A percentile compares a stretch with the other conserved stretches of the same genome.
These are phyloP conservation scores for Columba guinea DNA, from an alignment of 2,797 vertebrate genomes.

Conservation along the genomic window DNA sequence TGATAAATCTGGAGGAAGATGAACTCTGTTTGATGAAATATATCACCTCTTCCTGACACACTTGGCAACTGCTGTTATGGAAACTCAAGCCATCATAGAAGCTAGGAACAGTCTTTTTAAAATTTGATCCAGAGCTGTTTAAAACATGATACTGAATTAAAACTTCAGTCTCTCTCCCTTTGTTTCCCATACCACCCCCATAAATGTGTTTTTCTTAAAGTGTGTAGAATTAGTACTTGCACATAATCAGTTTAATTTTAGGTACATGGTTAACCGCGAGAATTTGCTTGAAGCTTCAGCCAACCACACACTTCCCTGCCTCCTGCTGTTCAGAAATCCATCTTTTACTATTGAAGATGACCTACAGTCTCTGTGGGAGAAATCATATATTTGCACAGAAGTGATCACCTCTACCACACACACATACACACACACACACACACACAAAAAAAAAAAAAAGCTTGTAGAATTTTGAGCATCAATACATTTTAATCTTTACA, in stretches of 20 bases:
- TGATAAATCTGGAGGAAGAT: background rate
- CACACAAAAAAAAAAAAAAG: background rate
- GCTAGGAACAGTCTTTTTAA: background rate
- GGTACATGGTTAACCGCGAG: background rate
- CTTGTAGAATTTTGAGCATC: background rate
- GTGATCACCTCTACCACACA: background rate
- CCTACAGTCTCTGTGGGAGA: background rate
- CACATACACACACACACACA: no score
- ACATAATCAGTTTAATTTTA: background rate
- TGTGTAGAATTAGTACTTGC: background rate
- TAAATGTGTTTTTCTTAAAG: background rate
- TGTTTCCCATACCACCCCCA: background rate
- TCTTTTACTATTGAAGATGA: background rate
- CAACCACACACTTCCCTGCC: background rate
- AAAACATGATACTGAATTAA: background rate
- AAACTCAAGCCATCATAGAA: background rate
- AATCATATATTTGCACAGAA: background rate
- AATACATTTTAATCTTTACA: background rate
- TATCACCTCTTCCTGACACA: background rate
- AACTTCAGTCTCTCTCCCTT: background rate
- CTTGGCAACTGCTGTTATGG: background rate
- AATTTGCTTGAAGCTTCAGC: background rate
- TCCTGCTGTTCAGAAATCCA: slow-evolving; percentile 8
- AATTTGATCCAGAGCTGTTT: background rate
- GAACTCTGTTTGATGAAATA: background rate